Conservation (phyloP, 2,888 invertebrate species). For the Stenchaetothrips biformis region DNA sequence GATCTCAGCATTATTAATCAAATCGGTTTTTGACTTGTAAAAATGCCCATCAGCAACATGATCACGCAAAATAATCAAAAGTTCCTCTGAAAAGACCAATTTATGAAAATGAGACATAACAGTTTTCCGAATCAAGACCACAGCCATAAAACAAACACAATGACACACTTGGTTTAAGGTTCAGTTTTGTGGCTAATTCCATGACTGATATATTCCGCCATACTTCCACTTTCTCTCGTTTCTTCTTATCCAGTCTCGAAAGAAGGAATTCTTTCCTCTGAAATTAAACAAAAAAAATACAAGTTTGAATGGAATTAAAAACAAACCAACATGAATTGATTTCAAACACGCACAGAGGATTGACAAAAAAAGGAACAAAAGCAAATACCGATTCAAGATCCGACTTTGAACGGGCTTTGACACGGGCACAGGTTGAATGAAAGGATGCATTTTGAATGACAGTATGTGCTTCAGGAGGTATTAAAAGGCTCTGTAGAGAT, state of each 20-base stretch:
- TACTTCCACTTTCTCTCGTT: slow-evolving; percentile 53
- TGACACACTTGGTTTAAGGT: slow-evolving; percentile 57
- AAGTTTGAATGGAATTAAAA: too few relatives aligned
- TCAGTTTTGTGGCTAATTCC: slow-evolving; percentile 63
- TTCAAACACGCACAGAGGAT: too few relatives aligned
- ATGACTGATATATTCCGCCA: slow-evolving; percentile 77
- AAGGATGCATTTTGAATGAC: too few relatives aligned
- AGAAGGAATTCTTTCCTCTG: neutral
- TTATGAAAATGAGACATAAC: slow-evolving; percentile 1
- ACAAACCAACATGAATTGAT: too few relatives aligned
- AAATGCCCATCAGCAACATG: slow-evolving; percentile 14
- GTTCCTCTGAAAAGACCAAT: slow-evolving; percentile 36
- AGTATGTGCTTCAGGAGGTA: too few relatives aligned
- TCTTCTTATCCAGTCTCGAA: slow-evolving; percentile 26
- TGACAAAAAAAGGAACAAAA: too few relatives aligned
- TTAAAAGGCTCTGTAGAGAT: too few relatives aligned
- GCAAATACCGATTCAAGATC: too few relatives aligned
- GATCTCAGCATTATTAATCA: slow-evolving; percentile 61
- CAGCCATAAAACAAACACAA: neutral
- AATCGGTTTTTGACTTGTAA: slow-evolving; percentile 29
- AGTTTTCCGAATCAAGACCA: slow-evolving; percentile 7
- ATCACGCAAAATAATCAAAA: slow-evolving; percentile 17
- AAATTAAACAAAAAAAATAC: neutral
- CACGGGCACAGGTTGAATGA: too few relatives aligned
- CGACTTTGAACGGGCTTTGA: too few relatives aligned